These are phyloP conservation scores for Caradrina kadenii DNA, from an alignment of 2,888 invertebrate species.

Conservation along the genomic window DNA sequence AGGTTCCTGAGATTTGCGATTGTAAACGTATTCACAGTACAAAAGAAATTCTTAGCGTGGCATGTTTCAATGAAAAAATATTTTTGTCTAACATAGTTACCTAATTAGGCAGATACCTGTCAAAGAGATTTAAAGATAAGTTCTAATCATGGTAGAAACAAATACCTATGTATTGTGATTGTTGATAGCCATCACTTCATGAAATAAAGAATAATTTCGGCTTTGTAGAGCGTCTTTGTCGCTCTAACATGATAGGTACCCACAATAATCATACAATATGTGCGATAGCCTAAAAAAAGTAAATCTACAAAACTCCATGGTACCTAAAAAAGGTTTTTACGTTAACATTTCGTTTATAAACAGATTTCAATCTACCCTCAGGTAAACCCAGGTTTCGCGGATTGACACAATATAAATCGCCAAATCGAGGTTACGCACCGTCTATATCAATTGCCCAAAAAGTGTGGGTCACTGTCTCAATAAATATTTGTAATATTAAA, in stretches of 20 bases:
- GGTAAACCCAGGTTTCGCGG: constrained; percentile 6
- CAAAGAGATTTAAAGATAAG: background rate
- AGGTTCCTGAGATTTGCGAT: background rate
- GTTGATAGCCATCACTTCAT: no score
- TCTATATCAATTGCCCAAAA: constrained; percentile 44
- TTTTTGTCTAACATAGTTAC: background rate
- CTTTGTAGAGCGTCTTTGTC: no score
- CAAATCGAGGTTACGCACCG: constrained; percentile 28
- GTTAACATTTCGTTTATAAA: background rate
- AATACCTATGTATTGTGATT: no score
- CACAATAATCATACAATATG: no score
- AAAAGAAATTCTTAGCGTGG: background rate
- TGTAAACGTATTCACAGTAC: background rate
- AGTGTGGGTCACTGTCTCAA: constrained; percentile 46
- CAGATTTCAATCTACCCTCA: constrained; percentile 41
- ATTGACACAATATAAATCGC: constrained; percentile 31
- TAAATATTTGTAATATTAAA: constrained; percentile 45
- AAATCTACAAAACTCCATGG: no score
- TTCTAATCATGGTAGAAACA: no score
- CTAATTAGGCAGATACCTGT: background rate
- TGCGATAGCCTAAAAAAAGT: no score
- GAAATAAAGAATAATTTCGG: no score
- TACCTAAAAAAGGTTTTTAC: background rate
- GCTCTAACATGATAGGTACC: no score
- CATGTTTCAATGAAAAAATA: background rate